Base-by-base conservation (phyloP, 2,113 vertebrate genomes). In the Platichthys flesus region DNA sequence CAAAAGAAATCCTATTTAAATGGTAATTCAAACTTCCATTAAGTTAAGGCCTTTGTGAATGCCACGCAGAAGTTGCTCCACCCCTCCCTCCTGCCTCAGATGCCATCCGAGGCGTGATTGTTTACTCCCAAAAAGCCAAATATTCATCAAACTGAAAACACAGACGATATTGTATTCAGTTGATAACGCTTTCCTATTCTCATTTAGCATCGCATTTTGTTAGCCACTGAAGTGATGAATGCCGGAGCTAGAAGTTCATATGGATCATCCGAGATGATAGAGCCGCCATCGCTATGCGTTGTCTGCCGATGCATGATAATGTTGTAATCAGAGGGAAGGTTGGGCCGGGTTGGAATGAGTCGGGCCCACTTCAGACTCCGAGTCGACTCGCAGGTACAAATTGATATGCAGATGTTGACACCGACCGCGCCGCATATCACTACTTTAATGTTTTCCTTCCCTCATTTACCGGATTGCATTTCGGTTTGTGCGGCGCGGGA, bases 21-120 rank as follows among this genome's bases (percentile, higher is more conserved):
- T 94, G 93, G 91, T 93, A 94, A 94, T 94, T 93, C 90, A 86
- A 92, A 93, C 91, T 92, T 93, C 92, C 88, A 91, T 92, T 92
- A 92, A 91, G 87, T 91, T 89, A 64, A 70, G 62, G 67, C 82
- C 78, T 91, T 89, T 91, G 89, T 90, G 89, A 87, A 86, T 74
- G 82, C 88, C 85, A 68, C 84, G 75, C 89, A 88, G 76, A 89
- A 86, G 88, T 91, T 91, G 81, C 65, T 79, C 60, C 75, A 72
- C 82, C 66, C 76, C 71, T 85, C 79, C 77, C 85, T 83, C 85
- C 67, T 84, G 80, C 82, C 88, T 88, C 87, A 75, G 88, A 81
- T 76, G 70, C 69, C 74, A 78, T 88, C 77, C 76, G 82, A 85
- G 78, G 61, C 64, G 56, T 83, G 86, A 86, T 89, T 92, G 86